Evolutionary conservation across 2,113 vertebrate genomes (phyloP).

Genomic region (Chunga burmeisteri): DNA sequence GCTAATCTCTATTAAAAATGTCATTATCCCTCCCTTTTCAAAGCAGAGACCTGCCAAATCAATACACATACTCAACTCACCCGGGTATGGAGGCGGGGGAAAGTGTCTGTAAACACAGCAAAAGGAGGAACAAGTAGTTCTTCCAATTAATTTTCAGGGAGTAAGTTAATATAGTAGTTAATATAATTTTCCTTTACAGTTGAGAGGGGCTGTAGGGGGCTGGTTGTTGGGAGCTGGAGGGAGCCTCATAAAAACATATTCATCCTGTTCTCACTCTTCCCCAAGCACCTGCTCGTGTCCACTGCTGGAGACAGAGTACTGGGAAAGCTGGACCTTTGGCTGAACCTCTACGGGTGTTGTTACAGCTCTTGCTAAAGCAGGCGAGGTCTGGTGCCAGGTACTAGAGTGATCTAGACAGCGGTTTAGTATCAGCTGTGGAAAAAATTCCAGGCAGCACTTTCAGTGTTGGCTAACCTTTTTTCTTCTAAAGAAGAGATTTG

Average conservation of each 20-base stretch:
- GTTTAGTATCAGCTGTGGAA: not conserved
- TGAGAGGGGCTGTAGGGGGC: not conserved
- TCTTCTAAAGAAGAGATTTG: not conserved
- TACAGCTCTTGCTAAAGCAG: not conserved
- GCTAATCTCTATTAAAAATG: not conserved
- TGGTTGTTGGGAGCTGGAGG: not conserved
- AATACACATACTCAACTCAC: not conserved
- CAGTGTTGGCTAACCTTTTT: not conserved
- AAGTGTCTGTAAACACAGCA: not conserved
- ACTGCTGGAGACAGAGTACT: not conserved
- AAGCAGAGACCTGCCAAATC: not conserved
- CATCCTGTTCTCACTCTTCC: not conserved
- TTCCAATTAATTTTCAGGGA: not conserved
- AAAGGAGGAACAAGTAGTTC: not conserved
- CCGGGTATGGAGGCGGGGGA: rapidly evolving
- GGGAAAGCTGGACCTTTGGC: not conserved
- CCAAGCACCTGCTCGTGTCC: not conserved
- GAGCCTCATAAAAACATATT: rapidly evolving
- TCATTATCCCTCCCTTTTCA: not conserved
- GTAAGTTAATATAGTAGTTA: not conserved
- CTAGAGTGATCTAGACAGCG: not conserved
- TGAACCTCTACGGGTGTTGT: not conserved
- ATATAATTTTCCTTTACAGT: not conserved
- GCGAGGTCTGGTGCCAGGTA: not conserved
- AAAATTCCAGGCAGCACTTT: not conserved